Base-by-base conservation (phyloP, 2,888 invertebrate genomes). In the Caenorhabditis uteleia region DNA sequence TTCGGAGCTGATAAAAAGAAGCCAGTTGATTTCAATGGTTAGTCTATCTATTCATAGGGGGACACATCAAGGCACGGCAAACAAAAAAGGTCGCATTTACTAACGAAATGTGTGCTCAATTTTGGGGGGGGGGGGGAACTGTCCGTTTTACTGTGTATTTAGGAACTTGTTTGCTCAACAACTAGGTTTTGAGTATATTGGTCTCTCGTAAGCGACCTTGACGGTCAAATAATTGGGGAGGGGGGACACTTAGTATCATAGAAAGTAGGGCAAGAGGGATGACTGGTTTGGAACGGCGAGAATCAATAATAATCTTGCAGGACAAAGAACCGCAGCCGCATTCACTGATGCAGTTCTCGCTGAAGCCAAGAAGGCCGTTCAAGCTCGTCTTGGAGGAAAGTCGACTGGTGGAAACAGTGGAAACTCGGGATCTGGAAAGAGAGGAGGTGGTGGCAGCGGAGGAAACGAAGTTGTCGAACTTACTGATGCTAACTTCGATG, bases 401-500 rank as follows among this genome's bases (percentile, higher is more conserved):
- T 50, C 66, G 12, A 43, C 59, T 14, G 53, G 33, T n/a, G 26
- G 40, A 23, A 36, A 38, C 10, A 18, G 25, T 14, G 48, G 39
- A 33, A 27, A 27, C 16, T 44, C 45, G 20, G n/a, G n/a, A 2
- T 23, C 62, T 25, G 68, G 75, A 38, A 56, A 48, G 51, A 61
- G 66, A 26, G 55, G 56, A 12, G 69, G 72, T 54, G 55, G 56
- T 23, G 55, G 56, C 39, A 49, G 54, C 21, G 74, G 75, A 25
- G 74, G 74, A 55, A 77, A 79, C 56, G 75, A 89, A 84, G 97
- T 98, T 18, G 86, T 98, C 73, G 93, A 93, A 82, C 86, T 99
- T 67, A 98, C 97, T 0, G 97, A 98, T 84, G 88, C 89, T 69
- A 98, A 98, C 87, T 98, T 98, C 85, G 91, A 95, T 70, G 89